phyloP scores from a whole-genome alignment of 2,797 vertebrate genomes.

The Sardinella longiceps region DNA sequence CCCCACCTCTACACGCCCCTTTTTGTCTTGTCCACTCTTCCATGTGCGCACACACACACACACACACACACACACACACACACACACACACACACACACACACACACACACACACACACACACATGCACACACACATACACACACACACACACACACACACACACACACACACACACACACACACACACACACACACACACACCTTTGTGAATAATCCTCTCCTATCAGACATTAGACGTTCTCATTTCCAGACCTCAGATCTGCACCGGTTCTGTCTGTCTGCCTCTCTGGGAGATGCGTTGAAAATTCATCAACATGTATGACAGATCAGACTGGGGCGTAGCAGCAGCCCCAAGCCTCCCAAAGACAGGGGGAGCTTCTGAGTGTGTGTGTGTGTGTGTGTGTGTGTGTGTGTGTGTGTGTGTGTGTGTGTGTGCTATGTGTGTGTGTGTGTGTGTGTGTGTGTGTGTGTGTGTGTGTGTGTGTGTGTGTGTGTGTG shows the following conservation, averaged over 20 bases:
- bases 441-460: neutral
- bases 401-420: too few species aligned
- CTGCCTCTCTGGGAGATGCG: constrained; percentile 14
- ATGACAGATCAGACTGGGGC: constrained; percentile 38
- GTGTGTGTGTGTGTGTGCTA: too few species aligned
- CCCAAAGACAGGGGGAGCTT: neutral
- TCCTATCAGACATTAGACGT: neutral
- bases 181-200: neutral
- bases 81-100: neutral
- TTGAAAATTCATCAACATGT: constrained; percentile 38
- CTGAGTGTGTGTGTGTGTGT: too few species aligned
- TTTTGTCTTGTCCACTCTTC: neutral
- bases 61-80: neutral
- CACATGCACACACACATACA: neutral
- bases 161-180: neutral
- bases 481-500: too few species aligned
- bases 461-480: neutral
- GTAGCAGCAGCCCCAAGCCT: neutral
- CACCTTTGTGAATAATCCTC: constrained; percentile 16
- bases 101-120: neutral
- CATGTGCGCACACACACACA: neutral
- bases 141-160: neutral
- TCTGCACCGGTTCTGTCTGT: neutral
- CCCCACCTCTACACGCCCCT: too few species aligned
- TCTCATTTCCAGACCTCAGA: constrained; percentile 16